Evolutionary conservation across 2,888 invertebrate genomes (phyloP), one percentile per base, ranked within the genome.

Genomic region (Chloroclystis v-ata): DNA sequence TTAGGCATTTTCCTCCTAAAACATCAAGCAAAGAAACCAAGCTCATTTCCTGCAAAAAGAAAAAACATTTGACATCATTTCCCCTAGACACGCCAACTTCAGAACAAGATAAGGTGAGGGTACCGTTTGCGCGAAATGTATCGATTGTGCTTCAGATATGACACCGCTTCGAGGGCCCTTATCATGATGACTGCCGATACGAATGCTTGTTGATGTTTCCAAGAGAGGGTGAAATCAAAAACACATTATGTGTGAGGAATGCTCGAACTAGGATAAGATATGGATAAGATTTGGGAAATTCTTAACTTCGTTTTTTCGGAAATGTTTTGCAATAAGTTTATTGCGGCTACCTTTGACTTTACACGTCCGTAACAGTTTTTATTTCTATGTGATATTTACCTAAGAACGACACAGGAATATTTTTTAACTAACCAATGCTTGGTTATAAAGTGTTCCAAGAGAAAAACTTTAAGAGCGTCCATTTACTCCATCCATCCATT

Each of bases 141-240:
- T 75, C 74, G 74, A 77, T 75, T 73, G 42, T 42, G 28, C 42
- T 58, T 46, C 55, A 68, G 66, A 66, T 67, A 66, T 63, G 67
- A 72, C 69, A 68, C 46, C 65, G 59, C 65, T 54, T 59, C 53
- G 45, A 59, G 50, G 42, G 52, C 40, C 56, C 46, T 50, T 50
- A 50, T 43, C 56, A 47, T 44, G 44, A 48, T 47, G 57, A 61
- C 61, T 59, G 57, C 56, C 39, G 38, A 38, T 12, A 30, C 40
- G 39, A 44, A 43, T 43, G 38, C 35, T 43, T 41, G 32, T 42
- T 38, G 49, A 46, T 46, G 49, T 39, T 38, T 20, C 42, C 37
- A 24, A 40, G 29, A 40, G 12, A 37, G 25, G 41, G 26, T 24
- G 20, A 11, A 35, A 35, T 35, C 35, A 35, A 35, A 35, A 35